A percentile compares a stretch with the other conserved stretches of the same genome.
These are phyloP conservation scores for Sarcophaga peregrina DNA, from an alignment of 1,140 invertebrate species.

Conservation along the genomic window DNA sequence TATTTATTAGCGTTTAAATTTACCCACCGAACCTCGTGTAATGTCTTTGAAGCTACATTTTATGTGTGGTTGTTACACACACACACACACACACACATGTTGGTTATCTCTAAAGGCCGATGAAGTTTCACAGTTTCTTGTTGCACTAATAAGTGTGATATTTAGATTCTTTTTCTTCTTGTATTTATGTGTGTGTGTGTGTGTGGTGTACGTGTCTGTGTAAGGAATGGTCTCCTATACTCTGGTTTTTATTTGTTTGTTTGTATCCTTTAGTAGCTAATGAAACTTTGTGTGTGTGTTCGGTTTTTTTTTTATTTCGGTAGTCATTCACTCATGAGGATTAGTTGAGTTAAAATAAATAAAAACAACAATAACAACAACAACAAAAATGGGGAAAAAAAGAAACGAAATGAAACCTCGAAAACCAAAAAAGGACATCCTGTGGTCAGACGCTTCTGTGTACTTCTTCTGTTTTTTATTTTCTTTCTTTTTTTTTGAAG, in stretches of 20 bases:
- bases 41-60: too few species aligned
- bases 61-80: neutral
- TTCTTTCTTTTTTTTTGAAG: too few species aligned
- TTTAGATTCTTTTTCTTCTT: neutral
- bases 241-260: too few species aligned
- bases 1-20: too few species aligned
- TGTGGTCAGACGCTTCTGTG: conserved; percentile 19
- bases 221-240: too few species aligned
- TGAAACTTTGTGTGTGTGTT: neutral
- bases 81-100: neutral
- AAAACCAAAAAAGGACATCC: conserved; percentile 36
- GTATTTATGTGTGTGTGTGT: neutral
- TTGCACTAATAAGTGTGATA: neutral
- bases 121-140: neutral
- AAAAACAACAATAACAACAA: conserved; percentile 14
- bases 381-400: neutral
- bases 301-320: neutral
- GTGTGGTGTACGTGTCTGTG: too few species aligned
- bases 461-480: neutral
- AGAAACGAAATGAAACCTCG: neutral
- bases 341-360: conserved; percentile 27
- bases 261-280: too few species aligned
- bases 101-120: neutral
- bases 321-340: conserved; percentile 20
- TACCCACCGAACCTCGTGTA: too few species aligned